Conservation (phyloP, 2,113 vertebrate genomes). For the Gorsachius goisagi region DNA sequence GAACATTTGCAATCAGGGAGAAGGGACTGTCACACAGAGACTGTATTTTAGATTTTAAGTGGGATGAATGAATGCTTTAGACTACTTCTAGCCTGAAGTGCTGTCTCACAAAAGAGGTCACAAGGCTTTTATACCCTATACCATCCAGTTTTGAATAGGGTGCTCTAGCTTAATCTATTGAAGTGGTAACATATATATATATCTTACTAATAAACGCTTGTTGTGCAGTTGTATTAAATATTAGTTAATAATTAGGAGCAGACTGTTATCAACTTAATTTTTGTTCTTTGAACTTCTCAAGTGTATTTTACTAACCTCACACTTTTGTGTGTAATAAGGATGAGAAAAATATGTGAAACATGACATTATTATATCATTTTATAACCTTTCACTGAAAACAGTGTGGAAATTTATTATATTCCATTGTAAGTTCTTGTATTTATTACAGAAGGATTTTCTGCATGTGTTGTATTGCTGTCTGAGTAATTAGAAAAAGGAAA, state of each 20-base stretch:
- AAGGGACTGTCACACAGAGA: background rate
- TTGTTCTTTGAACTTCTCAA: background rate
- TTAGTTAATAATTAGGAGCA: background rate
- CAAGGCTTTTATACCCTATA: background rate
- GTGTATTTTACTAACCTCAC: background rate
- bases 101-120: background rate
- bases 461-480: background rate
- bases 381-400: background rate
- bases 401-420: background rate
- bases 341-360: background rate
- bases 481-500: background rate
- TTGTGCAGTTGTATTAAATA: background rate
- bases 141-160: background rate
- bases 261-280: background rate
- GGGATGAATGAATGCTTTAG: background rate
- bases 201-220: background rate
- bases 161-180: background rate
- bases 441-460: background rate
- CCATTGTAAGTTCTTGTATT: background rate
- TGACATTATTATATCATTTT: background rate
- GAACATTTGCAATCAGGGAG: background rate
- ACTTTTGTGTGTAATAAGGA: background rate
- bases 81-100: background rate
- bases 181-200: background rate
- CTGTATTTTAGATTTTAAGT: background rate